Evolutionary conservation across 2,797 vertebrate genomes (phyloP).

Genomic region (Remorina albescens): DNA sequence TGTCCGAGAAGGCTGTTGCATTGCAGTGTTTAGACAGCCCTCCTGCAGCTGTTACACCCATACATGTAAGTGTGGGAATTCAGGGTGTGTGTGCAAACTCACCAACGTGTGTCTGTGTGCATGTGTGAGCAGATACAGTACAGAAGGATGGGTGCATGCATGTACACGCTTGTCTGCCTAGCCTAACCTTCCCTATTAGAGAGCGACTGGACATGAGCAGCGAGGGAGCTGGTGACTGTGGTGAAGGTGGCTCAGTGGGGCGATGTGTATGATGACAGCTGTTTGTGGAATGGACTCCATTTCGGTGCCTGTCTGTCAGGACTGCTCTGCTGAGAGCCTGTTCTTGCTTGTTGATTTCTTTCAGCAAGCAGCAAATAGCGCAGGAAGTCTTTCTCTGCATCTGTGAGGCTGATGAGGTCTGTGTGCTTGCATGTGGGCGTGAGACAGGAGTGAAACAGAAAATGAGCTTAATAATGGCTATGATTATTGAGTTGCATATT

Average conservation of each 20-base stretch:
- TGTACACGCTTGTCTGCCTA: constrained; percentile 43
- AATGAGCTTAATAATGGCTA: constrained; percentile 35
- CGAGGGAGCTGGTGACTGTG: constrained; percentile 16
- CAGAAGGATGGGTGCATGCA: constrained; percentile 19
- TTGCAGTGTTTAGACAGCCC: constrained; percentile 64
- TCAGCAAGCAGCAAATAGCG: constrained; percentile 71
- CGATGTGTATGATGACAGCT: constrained; percentile 55
- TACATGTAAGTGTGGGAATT: constrained; percentile 49
- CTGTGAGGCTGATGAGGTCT: constrained; percentile 48
- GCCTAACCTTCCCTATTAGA: constrained; percentile 13
- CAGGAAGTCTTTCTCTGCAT: constrained; percentile 51
- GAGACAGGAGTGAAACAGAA: constrained; percentile 33
- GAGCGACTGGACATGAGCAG: constrained; percentile 10
- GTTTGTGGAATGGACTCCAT: constrained; percentile 58
- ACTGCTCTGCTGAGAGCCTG: constrained; percentile 50
- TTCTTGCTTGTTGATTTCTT: constrained; percentile 71
- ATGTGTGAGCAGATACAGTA: constrained; percentile 5
- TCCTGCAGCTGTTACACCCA: constrained; percentile 63
- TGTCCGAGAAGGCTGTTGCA: constrained; percentile 36
- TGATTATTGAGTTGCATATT: constrained; percentile 13
- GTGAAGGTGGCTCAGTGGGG: constrained; percentile 37
- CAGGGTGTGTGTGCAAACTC: constrained; percentile 17
- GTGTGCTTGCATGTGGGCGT: constrained; percentile 32
- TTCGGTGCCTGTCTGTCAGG: constrained; percentile 56
- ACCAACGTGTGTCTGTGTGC: not conserved